Conservation (phyloP, 2,888 invertebrate species). For the Pterostichus madidus region DNA sequence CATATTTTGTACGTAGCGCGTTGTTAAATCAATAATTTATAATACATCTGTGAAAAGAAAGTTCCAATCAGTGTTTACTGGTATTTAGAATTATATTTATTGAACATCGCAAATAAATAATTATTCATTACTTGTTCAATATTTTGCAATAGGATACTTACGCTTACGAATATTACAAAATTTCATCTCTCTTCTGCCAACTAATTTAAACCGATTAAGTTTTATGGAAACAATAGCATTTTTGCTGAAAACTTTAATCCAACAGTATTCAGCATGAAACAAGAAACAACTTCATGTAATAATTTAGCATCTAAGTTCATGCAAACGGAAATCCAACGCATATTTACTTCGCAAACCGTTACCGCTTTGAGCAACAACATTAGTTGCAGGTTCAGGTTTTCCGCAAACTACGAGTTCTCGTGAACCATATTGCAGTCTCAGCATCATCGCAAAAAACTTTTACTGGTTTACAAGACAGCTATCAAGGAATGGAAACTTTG, state of each 20-base stretch:
- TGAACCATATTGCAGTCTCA: slow-evolving; percentile 35
- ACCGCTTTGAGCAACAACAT: slow-evolving; percentile 38
- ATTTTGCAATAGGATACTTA: slow-evolving; percentile 7
- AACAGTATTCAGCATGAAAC: not conserved
- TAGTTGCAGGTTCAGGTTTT: slow-evolving; percentile 35
- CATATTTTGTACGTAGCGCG: slow-evolving; percentile 13
- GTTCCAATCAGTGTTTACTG: not conserved
- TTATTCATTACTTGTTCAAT: slow-evolving; percentile 6
- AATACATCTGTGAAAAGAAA: slow-evolving; percentile 13
- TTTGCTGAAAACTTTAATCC: not conserved
- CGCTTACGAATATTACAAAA: too few species aligned
- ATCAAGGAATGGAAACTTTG: not conserved
- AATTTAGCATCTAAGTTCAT: slow-evolving; percentile 19
- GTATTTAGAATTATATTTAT: not conserved
- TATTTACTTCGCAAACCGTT: slow-evolving; percentile 32
- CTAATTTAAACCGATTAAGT: not conserved
- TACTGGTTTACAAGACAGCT: not conserved
- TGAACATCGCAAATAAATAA: not conserved
- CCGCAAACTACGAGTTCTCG: slow-evolving; percentile 8
- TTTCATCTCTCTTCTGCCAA: not conserved
- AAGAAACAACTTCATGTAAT: not conserved
- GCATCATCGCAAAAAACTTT: slow-evolving; percentile 29
- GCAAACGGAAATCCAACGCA: slow-evolving; percentile 12
- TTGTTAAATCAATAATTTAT: slow-evolving; percentile 24
- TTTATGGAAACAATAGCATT: not conserved